These are phyloP conservation scores for Drosophila melanogaster DNA, from an alignment of 1,140 invertebrate genomes.

Conservation along the genomic window DNA sequence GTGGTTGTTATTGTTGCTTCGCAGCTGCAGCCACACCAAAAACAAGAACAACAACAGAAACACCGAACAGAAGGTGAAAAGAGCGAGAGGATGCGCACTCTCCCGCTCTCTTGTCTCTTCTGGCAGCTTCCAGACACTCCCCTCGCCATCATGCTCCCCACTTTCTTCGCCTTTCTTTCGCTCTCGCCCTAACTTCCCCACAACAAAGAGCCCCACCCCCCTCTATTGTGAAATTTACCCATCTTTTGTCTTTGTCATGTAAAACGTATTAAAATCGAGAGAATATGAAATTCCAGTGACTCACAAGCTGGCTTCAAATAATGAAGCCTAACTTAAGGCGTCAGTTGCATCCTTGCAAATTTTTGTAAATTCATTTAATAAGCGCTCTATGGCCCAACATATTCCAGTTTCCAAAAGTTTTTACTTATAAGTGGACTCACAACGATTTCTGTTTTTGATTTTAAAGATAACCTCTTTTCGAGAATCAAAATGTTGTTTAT, in stretches of 20 bases:
- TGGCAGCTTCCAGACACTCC: conserved; percentile 42
- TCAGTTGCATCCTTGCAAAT: background rate
- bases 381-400: too few relatives aligned
- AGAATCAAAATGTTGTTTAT: too few relatives aligned
- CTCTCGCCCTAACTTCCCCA: conserved; percentile 2
- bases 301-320: background rate
- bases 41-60: conserved; percentile 17
- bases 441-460: too few relatives aligned
- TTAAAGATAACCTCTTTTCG: too few relatives aligned
- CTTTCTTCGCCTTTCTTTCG: background rate
- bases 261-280: background rate
- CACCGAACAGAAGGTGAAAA: background rate
- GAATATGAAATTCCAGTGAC: background rate
- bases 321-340: background rate
- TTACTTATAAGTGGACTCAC: too few relatives aligned
- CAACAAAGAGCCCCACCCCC: background rate
- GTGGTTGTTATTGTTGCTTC: conserved; percentile 62
- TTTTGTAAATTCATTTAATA: background rate
- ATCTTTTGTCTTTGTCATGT: background rate
- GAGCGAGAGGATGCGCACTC: conserved; percentile 30
- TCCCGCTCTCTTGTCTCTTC: conserved; percentile 11
- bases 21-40: conserved; percentile 55
- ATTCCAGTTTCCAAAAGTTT: too few relatives aligned
- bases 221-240: background rate
- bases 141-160: background rate